Percentiles rank a stretch among this genome's conserved stretches.
Conservation (phyloP, 2,888 invertebrate genomes). For the Ormia ochracea region DNA sequence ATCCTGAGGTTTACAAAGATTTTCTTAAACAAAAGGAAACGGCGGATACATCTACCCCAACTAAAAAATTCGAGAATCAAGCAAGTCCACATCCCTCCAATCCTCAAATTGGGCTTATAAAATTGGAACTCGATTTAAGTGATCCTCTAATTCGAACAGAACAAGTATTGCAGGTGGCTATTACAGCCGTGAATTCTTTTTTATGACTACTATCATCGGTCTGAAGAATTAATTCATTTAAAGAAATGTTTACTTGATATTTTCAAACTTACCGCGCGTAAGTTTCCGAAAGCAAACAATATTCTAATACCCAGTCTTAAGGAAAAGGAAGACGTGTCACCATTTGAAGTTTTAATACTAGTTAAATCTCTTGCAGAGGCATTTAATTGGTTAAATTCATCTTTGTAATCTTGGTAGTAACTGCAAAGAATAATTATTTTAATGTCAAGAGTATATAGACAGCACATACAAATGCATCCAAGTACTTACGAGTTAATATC, state of each 20-base stretch:
- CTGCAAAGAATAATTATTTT: neutral
- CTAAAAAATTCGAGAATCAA: too few species aligned
- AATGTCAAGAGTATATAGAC: neutral
- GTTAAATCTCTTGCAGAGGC: slow-evolving; percentile 10
- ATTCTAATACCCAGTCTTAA: slow-evolving; percentile 39
- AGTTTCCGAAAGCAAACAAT: slow-evolving; percentile 47
- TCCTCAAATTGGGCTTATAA: slow-evolving; percentile 49
- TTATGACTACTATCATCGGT: slow-evolving; percentile 32
- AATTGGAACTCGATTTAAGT: slow-evolving; percentile 53
- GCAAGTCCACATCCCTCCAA: too few species aligned
- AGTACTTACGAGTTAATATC: slow-evolving; percentile 55
- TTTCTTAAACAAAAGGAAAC: too few species aligned
- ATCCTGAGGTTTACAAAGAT: too few species aligned
- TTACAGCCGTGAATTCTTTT: slow-evolving; percentile 40
- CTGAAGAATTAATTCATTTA: neutral
- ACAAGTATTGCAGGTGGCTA: slow-evolving; percentile 44
- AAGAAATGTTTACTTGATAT: neutral
- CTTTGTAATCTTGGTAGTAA: slow-evolving; percentile 30
- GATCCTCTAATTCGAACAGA: slow-evolving; percentile 47
- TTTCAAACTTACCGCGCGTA: slow-evolving; percentile 23
- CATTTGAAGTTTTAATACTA: slow-evolving; percentile 24
- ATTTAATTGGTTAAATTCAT: slow-evolving; percentile 27
- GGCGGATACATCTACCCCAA: too few species aligned
- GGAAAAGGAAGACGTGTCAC: slow-evolving; percentile 1
- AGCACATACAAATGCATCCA: neutral